Evolutionary conservation across 1,140 invertebrate genomes (phyloP).

Genomic region (Panagrolaimus sp.): DNA sequence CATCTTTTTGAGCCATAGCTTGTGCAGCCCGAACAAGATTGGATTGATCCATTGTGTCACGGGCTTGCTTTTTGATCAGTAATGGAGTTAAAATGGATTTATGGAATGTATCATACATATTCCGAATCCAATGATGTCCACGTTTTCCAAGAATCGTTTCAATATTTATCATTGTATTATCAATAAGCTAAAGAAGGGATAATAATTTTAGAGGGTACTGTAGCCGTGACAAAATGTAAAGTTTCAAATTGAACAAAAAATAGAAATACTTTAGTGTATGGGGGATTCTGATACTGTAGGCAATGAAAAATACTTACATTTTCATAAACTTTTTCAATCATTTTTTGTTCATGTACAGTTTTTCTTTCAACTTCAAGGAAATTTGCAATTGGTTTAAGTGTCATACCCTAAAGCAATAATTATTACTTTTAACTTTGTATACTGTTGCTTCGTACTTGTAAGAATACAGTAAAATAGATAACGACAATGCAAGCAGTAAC

Average conservation of each 20-base stretch:
- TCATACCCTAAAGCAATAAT: slow-evolving; percentile 61
- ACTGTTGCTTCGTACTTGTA: slow-evolving; percentile 58
- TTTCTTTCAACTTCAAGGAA: slow-evolving; percentile 62
- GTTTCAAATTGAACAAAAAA: too few species aligned
- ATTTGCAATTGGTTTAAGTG: slow-evolving; percentile 64
- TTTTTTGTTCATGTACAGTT: slow-evolving; percentile 43
- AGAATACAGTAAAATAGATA: slow-evolving; percentile 65
- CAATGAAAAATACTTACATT: slow-evolving; percentile 25
- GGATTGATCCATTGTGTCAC: slow-evolving; percentile 43
- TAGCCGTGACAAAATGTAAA: neutral
- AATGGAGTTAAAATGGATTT: slow-evolving; percentile 27
- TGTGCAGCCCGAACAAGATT: slow-evolving; percentile 33
- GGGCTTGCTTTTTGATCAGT: slow-evolving; percentile 44
- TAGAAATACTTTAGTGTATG: too few species aligned
- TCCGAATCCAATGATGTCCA: slow-evolving; percentile 55
- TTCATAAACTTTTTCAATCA: slow-evolving; percentile 53
- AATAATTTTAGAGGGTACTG: neutral
- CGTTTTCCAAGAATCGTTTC: slow-evolving; percentile 52
- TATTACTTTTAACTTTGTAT: neutral
- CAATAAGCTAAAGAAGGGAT: slow-evolving; percentile 41
- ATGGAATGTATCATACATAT: slow-evolving; percentile 34
- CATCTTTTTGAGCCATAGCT: slow-evolving; percentile 23
- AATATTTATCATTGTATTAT: slow-evolving; percentile 54
- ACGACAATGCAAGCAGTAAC: slow-evolving; percentile 64
- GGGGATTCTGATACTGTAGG: neutral